Evolutionary conservation across 1,140 invertebrate species (phyloP).

Genomic region (Microplitis mediator): DNA sequence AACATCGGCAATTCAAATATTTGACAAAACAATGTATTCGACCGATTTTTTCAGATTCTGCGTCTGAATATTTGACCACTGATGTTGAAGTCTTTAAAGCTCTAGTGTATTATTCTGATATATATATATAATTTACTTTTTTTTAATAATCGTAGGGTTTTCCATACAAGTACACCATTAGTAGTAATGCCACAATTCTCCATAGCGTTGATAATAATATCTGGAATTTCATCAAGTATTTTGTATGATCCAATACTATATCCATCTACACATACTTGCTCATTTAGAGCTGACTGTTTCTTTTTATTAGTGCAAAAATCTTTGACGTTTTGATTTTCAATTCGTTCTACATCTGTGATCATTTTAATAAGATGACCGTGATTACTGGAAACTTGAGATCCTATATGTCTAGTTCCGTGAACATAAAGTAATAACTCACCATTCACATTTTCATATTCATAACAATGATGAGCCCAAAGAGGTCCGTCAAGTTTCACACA

Average conservation of each 20-base stretch:
- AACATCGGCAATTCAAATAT: not conserved
- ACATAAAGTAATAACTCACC: constrained; percentile 2
- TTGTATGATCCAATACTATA: not conserved
- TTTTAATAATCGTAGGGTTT: constrained; percentile 1
- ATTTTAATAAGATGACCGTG: constrained; percentile 12
- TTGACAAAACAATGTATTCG: not conserved
- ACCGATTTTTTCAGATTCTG: not conserved
- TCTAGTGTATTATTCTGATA: not conserved
- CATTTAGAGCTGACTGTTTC: constrained; percentile 4
- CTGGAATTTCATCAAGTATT: not conserved
- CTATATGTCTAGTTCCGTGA: constrained; percentile 10
- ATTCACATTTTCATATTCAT: constrained; percentile 31
- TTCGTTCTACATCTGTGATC: not conserved
- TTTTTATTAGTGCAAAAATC: constrained; percentile 14
- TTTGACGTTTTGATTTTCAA: not conserved
- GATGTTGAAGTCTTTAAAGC: not conserved
- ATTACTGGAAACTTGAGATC: not conserved
- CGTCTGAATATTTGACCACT: not conserved
- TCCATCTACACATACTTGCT: not conserved
- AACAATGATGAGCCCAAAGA: constrained; percentile 32
- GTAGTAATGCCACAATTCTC: not conserved
- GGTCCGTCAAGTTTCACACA: constrained; percentile 35
- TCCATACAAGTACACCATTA: not conserved
- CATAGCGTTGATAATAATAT: constrained; percentile 1
- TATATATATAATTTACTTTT: not conserved